Evolutionary conservation across 2,113 vertebrate genomes (phyloP).

Genomic region (Ptyas mucosa): DNA sequence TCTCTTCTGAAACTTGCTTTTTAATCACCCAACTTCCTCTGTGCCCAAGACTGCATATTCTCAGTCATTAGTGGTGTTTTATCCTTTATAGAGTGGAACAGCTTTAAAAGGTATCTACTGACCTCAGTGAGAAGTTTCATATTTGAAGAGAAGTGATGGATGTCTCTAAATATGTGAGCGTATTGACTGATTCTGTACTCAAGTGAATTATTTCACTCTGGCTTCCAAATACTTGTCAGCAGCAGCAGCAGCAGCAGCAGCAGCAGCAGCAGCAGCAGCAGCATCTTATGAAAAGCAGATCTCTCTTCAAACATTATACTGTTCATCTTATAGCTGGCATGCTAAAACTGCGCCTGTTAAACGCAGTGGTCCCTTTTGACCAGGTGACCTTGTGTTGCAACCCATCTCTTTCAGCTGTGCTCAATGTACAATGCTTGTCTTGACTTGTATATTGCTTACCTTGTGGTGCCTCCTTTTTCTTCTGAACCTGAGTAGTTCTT

Average conservation of each 20-base stretch:
- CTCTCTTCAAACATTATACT: neutral
- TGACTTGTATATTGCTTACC: slow-evolving; percentile 74
- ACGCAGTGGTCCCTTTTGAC: neutral
- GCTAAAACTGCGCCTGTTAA: neutral
- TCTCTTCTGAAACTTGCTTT: neutral
- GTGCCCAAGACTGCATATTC: neutral
- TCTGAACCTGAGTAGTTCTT: slow-evolving; percentile 96
- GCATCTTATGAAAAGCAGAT: neutral
- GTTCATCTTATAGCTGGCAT: neutral
- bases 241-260: neutral
- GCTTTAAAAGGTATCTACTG: neutral
- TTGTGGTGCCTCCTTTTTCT: slow-evolving; percentile 94
- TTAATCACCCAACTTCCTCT: neutral
- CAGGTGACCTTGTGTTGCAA: slow-evolving; percentile 1
- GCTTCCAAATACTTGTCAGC: neutral
- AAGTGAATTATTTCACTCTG: neutral
- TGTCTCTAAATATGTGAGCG: neutral
- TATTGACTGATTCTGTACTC: neutral
- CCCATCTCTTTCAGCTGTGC: slow-evolving; percentile 17
- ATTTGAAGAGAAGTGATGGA: neutral
- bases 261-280: no score
- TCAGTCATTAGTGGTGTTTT: neutral
- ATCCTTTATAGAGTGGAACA: neutral
- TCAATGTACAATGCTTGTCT: neutral
- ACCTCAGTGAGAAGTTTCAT: neutral